Evolutionary conservation across 1,140 invertebrate species (phyloP), one percentile per base, ranked within the genome.

Genomic region (Drosophila chauvacae): DNA sequence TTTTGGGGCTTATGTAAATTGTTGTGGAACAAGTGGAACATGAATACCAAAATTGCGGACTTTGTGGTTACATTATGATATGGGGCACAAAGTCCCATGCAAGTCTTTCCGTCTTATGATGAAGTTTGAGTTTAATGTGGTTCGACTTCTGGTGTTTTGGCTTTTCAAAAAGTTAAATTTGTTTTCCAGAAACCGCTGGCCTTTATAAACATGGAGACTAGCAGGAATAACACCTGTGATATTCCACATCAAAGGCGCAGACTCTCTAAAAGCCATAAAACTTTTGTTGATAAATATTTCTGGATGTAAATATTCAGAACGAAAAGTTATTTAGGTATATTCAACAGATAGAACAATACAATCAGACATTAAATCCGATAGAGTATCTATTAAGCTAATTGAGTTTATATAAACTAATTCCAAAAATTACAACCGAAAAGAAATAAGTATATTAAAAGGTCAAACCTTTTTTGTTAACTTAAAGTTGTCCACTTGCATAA

Each of bases 31-130:
- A 61, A 77, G 26, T 68, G 48, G 55, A 71, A 71, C 65, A 59
- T 60, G 70, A 60, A 59, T 60, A 44, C 37, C 16, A 51, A 51
- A 50, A 59, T 35, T 39, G 23, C 20, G 5, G 57, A 26, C 14
- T 53, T 37, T 73, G 71, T 35, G 70, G 71, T 42, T 41, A 30
- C 41, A 62, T 41, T 74, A 47, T 37, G 66, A 71, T 73, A 62
- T 45, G 39, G 65, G 33, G 10, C 10, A 13, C 30, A 45, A 42
- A 10, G 18, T 20, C 16, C 3, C 10, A 26, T 26, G 57, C 30
- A 68, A 48, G 47, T 39, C 53, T 7, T 35, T 4, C 13, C 3
- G 11, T 44, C 44, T 37, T 39, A 28, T 11, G 9, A 18, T 18
- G 13, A 33, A 55, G 50, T 71, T 42, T 39, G 7, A 42, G 45